These are phyloP conservation scores for Melitaea cinxia DNA, from an alignment of 1,140 invertebrate genomes.

Conservation along the genomic window DNA sequence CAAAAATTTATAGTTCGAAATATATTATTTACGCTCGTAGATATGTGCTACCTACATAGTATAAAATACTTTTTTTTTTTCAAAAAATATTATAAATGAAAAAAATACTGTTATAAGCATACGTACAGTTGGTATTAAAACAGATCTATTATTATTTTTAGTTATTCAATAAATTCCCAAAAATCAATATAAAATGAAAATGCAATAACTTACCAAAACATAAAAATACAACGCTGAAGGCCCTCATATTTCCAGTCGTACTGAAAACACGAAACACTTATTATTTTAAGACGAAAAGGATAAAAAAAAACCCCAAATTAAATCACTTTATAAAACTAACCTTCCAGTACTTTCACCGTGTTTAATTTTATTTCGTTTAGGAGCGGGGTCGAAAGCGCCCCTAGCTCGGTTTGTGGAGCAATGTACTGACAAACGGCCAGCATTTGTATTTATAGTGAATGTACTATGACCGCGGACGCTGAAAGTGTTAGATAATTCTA, in stretches of 20 bases:
- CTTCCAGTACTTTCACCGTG: constrained; percentile 74
- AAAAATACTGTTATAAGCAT: too few species aligned
- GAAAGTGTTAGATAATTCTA: constrained; percentile 45
- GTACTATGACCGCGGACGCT: constrained; percentile 37
- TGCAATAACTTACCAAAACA: constrained; percentile 67
- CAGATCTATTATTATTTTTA: too few species aligned
- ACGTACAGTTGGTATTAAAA: too few species aligned
- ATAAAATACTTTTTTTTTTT: too few species aligned
- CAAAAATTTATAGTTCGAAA: too few species aligned
- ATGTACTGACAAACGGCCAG: constrained; percentile 51
- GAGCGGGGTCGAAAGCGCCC: constrained; percentile 54
- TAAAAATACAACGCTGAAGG: constrained; percentile 52
- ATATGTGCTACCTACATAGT: too few species aligned
- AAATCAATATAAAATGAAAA: too few species aligned
- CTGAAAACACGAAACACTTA: constrained; percentile 62
- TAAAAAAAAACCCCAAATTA: constrained; percentile 32
- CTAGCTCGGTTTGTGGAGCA: constrained; percentile 61
- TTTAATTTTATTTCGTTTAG: constrained; percentile 50
- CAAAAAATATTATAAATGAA: too few species aligned
- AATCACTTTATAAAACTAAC: constrained; percentile 51
- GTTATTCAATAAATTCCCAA: too few species aligned
- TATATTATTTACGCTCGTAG: too few species aligned
- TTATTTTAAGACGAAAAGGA: constrained; percentile 16
- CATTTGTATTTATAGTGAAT: constrained; percentile 72
- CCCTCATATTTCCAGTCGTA: constrained; percentile 66